Base-by-base conservation (phyloP, 1,140 invertebrate genomes). In the Drosophila gunungcola region DNA sequence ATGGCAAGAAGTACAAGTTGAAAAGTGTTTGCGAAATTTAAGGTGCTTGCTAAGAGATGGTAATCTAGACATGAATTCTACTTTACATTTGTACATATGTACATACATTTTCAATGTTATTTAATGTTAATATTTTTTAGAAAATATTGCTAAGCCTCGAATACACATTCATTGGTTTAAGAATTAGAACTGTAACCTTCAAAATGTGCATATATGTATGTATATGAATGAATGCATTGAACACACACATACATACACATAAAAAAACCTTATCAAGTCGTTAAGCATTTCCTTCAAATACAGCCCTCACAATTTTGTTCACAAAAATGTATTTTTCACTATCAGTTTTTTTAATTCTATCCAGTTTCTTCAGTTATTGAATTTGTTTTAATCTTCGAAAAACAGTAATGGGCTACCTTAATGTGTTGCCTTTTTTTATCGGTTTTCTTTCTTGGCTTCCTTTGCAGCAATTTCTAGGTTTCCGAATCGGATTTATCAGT, bases 371-470 rank as follows among this genome's bases (percentile, higher is more conserved):
- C 7, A 4, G 25, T 58, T 58, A 46, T 58, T 42, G 16, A 58
- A 58, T 32, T 32, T 32, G 29, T 32, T 32, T 7, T 32, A 32
- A 46, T 42, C 12, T 9, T 11, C 11, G 21, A 9, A 41, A 29
- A n/a, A 48, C 11, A 46, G 34, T 16, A 21, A 36, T 45, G 41
- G 29, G 25, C 29, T 45, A 57, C 55, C 41, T 21, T 27, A 34
- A 57, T 57, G 42, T 10, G 51, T 39, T 42, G 4, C 16, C 52
- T 11, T 6, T n/a, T 49, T 38, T 64, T 64, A 64, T 64, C 62
- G 27, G 9, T 62, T 57, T 38, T 48, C 42, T 3, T 46, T 29
- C 9, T 13, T 13, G n/a, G 32, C 16, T 38, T 42, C 13, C n/a
- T 29, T 46, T 36, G 25, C 21, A 36, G 10, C 9, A 62, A 7